Conservation (phyloP, 2,113 vertebrate genomes). For the Oceanodroma tethys region DNA sequence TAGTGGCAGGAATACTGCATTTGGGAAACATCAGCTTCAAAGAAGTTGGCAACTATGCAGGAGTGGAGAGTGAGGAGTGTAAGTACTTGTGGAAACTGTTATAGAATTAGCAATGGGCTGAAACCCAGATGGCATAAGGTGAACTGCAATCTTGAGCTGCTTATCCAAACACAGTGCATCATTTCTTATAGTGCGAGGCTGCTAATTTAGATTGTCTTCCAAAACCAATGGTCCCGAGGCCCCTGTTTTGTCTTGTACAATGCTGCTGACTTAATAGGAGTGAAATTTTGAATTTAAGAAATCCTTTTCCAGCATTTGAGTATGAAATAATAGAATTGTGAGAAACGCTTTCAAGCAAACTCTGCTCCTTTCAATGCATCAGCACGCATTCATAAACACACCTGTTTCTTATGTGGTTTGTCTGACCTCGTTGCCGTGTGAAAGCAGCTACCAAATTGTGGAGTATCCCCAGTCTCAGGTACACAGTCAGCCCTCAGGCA, state of each 20-base stretch:
- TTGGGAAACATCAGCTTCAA: slow-evolving; percentile 95
- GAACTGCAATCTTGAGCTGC: neutral
- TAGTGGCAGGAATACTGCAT: slow-evolving; percentile 92
- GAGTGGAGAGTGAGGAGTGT: slow-evolving; percentile 97
- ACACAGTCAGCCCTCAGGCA: neutral
- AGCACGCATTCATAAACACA: neutral
- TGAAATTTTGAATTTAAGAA: neutral
- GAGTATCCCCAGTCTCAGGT: neutral
- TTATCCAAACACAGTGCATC: neutral
- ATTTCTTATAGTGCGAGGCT: neutral
- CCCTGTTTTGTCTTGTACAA: neutral
- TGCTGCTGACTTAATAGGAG: neutral
- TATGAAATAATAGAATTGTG: neutral
- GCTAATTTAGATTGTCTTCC: neutral
- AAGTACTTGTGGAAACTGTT: slow-evolving; percentile 58
- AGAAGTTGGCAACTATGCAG: slow-evolving; percentile 95
- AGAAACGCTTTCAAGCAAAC: neutral
- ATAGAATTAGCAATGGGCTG: neutral
- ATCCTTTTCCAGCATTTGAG: neutral
- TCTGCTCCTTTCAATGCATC: neutral
- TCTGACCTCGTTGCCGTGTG: neutral
- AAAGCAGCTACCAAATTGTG: neutral
- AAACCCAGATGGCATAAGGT: neutral
- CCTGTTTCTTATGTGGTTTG: neutral
- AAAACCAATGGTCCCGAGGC: neutral